Conservation (phyloP, 2,888 invertebrate species). For the Xestoiulus laeticollis region DNA sequence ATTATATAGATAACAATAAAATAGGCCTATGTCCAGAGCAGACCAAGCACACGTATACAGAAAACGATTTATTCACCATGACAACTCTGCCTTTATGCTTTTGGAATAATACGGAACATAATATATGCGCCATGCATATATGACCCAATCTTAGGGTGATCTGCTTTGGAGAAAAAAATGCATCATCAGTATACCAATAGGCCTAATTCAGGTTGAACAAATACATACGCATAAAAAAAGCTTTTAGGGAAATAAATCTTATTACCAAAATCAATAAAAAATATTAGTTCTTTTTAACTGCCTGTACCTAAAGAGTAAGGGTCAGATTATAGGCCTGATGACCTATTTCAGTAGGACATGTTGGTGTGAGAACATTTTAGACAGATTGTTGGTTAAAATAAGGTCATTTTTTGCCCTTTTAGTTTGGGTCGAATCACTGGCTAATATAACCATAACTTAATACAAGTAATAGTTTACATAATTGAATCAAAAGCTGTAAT, state of each 20-base stretch:
- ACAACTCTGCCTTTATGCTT: background rate
- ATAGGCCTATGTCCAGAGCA: constrained; percentile 21
- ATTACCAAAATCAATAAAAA: background rate
- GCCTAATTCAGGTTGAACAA: background rate
- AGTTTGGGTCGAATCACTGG: no score
- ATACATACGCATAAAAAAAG: background rate
- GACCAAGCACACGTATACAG: background rate
- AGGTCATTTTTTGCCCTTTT: no score
- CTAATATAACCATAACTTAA: no score
- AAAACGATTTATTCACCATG: constrained; percentile 34
- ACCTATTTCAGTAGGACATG: background rate
- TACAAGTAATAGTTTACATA: no score
- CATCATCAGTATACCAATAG: background rate
- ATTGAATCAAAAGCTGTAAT: no score
- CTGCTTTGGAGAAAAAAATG: background rate
- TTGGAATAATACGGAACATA: background rate
- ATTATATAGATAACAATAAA: constrained; percentile 1
- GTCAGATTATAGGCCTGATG: background rate
- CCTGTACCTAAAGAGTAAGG: background rate
- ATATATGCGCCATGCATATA: background rate
- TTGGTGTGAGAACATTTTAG: background rate
- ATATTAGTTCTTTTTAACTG: background rate
- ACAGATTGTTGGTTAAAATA: no score
- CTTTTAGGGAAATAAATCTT: background rate
- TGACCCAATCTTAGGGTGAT: constrained; percentile 16